A percentile compares a stretch with the other conserved stretches of the same genome.
These are phyloP conservation scores for Cyclargus thomasi DNA, from an alignment of 1,140 invertebrate genomes.

Conservation along the genomic window DNA sequence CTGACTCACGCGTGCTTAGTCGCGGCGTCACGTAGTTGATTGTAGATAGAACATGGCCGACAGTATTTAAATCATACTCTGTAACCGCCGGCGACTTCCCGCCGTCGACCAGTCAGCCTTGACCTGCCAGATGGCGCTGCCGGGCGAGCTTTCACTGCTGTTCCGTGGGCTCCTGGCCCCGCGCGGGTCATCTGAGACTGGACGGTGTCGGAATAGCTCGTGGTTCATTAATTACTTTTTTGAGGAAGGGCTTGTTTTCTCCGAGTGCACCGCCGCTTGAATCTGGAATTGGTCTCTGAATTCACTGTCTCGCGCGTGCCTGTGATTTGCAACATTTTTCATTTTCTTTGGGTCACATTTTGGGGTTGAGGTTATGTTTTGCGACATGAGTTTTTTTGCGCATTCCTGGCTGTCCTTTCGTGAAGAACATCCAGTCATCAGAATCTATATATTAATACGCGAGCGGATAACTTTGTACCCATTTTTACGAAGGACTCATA, in stretches of 20 bases:
- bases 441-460: too few species aligned
- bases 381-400: background rate
- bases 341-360: slow-evolving; percentile 5
- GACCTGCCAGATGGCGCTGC: slow-evolving; percentile 33
- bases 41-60: slow-evolving; percentile 31
- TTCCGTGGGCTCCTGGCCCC: slow-evolving; percentile 17
- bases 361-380: background rate
- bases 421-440: background rate
- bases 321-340: slow-evolving; percentile 13
- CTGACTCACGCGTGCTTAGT: slow-evolving; percentile 29
- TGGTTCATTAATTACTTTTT: slow-evolving; percentile 66
- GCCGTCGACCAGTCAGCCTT: slow-evolving; percentile 32
- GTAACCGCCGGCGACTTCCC: slow-evolving; percentile 41
- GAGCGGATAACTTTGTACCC: too few species aligned
- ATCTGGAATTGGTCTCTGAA: background rate
- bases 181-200: slow-evolving; percentile 32
- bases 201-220: slow-evolving; percentile 36
- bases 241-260: slow-evolving; percentile 38
- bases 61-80: slow-evolving; percentile 55
- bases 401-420: background rate
- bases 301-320: background rate
- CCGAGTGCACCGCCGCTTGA: slow-evolving; percentile 15
- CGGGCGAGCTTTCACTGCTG: slow-evolving; percentile 19
- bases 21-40: slow-evolving; percentile 47
- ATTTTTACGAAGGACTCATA: too few species aligned